A percentile compares a stretch with the other conserved stretches of the same genome.
phyloP scores from a whole-genome alignment of 2,113 vertebrate species.

The Neomonachus schauinslandi region DNA sequence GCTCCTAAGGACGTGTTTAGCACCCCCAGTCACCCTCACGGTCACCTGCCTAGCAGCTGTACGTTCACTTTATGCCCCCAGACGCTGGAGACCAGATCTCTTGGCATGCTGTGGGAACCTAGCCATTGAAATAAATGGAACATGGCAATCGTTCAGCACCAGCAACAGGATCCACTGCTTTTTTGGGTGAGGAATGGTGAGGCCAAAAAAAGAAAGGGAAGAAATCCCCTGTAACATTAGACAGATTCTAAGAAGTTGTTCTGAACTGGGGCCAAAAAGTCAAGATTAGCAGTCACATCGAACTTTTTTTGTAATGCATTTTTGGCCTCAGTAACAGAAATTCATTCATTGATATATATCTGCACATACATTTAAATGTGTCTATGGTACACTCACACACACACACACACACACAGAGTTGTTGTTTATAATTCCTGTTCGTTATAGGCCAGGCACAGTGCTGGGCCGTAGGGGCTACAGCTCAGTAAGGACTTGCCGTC shows the following conservation, averaged over 20 bases:
- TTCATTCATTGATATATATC: neutral
- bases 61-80: neutral
- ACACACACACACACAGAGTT: neutral
- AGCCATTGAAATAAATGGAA: slow-evolving; percentile 55
- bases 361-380: neutral
- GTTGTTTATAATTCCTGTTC: neutral
- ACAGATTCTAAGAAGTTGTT: slow-evolving; percentile 27
- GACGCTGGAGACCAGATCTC: neutral
- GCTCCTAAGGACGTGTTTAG: neutral
- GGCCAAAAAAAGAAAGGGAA: slow-evolving; percentile 60
- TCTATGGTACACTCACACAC: neutral
- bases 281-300: slow-evolving; percentile 42
- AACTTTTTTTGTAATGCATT: neutral
- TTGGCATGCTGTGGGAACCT: neutral
- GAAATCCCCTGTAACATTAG: slow-evolving; percentile 61
- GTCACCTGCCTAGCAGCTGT: neutral
- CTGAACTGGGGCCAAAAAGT: slow-evolving; percentile 46
- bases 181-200: slow-evolving; percentile 52
- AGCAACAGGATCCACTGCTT: slow-evolving; percentile 28
- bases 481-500: neutral
- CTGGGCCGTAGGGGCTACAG: neutral
- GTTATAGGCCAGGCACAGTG: neutral
- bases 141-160: neutral
- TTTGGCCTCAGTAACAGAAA: neutral
- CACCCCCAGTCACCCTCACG: neutral